Percentiles rank a stretch among this genome's conserved stretches.
phyloP scores from a whole-genome alignment of 2,797 vertebrate genomes.

The Epinephelus malabaricus region DNA sequence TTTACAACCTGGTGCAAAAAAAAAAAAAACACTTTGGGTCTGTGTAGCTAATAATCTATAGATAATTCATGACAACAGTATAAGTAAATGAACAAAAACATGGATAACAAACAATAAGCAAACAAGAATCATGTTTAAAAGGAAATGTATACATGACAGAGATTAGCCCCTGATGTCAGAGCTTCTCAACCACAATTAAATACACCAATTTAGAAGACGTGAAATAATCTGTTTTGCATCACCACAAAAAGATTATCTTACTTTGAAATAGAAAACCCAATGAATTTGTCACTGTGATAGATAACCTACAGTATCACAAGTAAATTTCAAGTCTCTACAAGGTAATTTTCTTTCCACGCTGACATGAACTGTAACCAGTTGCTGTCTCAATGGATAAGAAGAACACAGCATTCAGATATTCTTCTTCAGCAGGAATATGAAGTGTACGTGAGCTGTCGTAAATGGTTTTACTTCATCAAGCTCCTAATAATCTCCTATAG shows the following conservation, averaged over 20 bases:
- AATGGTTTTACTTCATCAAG: background rate
- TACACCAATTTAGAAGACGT: background rate
- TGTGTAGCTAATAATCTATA: too few species aligned
- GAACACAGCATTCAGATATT: background rate
- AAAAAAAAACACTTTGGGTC: too few species aligned
- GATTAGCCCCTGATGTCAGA: background rate
- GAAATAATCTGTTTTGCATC: background rate
- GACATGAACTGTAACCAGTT: background rate
- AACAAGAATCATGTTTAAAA: background rate
- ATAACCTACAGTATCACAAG: background rate
- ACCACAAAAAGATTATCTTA: background rate
- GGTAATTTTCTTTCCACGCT: background rate
- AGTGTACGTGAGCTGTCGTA: background rate
- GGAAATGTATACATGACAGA: background rate
- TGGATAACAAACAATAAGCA: background rate
- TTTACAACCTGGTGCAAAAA: too few species aligned
- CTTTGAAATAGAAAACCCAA: background rate
- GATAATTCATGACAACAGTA: too few species aligned
- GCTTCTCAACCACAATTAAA: background rate
- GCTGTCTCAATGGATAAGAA: background rate
- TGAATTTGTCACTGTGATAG: background rate
- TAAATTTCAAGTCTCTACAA: slow-evolving; percentile 1
- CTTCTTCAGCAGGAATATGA: background rate
- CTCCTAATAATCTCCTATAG: slow-evolving; percentile 18
- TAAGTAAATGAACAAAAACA: background rate